phyloP scores from a whole-genome alignment of 2,113 vertebrate genomes.

The Sinocyclocheilus anophthalmus region DNA sequence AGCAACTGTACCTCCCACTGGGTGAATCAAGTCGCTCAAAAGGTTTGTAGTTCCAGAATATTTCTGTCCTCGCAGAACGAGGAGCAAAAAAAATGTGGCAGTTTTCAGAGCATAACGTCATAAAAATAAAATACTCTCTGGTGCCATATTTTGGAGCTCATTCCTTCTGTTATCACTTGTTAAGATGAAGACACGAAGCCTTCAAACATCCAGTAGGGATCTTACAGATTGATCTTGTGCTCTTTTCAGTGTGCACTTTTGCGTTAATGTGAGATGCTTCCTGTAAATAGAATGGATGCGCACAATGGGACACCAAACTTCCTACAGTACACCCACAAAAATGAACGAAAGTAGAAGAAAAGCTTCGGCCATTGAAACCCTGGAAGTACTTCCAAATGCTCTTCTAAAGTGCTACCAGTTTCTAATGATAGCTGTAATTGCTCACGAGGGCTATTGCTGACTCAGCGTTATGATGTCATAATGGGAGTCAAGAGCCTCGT shows the following conservation, averaged over 20 bases:
- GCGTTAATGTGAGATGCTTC: conserved; percentile 41
- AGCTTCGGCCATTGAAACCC: not conserved
- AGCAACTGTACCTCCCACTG: conserved; percentile 83
- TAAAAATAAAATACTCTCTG: conserved; percentile 58
- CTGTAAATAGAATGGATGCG: conserved; percentile 55
- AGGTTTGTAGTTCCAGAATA: conserved; percentile 82
- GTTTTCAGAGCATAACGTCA: conserved; percentile 46
- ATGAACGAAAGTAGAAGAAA: not conserved
- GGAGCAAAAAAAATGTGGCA: conserved; percentile 47
- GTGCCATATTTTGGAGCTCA: conserved; percentile 50
- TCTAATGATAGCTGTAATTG: conserved; percentile 78
- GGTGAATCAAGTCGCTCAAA: conserved; percentile 98
- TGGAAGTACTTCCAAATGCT: conserved; percentile 52
- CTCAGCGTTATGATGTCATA: conserved; percentile 70
- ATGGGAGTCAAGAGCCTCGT: conserved; percentile 59
- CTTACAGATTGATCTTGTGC: conserved; percentile 42
- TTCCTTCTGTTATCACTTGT: conserved; percentile 42
- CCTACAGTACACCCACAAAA: not conserved
- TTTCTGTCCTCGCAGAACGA: conserved; percentile 44
- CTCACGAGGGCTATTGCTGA: conserved; percentile 67
- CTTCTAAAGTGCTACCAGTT: conserved; percentile 73
- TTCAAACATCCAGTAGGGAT: conserved; percentile 50
- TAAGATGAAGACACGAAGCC: conserved; percentile 52
- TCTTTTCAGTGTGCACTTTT: conserved; percentile 25
- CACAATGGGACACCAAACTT: conserved; percentile 46